Evolutionary conservation across 1,140 invertebrate species (phyloP).

Genomic region (Myzus persicae): DNA sequence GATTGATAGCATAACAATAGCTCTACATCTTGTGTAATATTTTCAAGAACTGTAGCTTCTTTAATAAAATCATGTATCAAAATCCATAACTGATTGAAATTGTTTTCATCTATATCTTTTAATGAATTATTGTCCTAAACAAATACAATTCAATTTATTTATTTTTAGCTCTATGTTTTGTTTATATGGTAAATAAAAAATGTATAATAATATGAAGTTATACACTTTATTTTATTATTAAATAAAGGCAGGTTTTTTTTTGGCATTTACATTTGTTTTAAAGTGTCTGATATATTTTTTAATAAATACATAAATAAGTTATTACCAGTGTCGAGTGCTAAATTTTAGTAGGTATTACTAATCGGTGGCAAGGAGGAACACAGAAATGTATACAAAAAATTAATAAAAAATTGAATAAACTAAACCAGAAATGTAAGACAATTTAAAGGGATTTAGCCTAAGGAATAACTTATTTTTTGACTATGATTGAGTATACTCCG

Average conservation of each 20-base stretch:
- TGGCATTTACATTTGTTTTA: background rate
- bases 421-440: too few relatives aligned
- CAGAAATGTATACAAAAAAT: too few relatives aligned
- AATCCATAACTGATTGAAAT: slow-evolving; percentile 27
- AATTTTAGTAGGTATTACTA: too few relatives aligned
- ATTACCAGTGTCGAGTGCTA: too few relatives aligned
- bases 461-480: too few relatives aligned
- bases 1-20: slow-evolving; percentile 30
- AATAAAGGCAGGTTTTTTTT: background rate
- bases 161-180: too few relatives aligned
- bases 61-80: slow-evolving; percentile 12
- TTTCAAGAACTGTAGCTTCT: background rate
- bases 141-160: background rate
- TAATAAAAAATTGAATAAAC: too few relatives aligned
- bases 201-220: background rate
- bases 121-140: slow-evolving; percentile 36
- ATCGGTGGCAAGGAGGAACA: too few relatives aligned
- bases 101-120: slow-evolving; percentile 31
- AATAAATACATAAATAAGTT: background rate
- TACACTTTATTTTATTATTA: background rate
- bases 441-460: too few relatives aligned
- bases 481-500: too few relatives aligned
- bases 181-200: background rate
- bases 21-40: background rate
- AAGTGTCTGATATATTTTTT: background rate